phyloP scores from a whole-genome alignment of 1,140 invertebrate species.

The Drosophila elegans region DNA sequence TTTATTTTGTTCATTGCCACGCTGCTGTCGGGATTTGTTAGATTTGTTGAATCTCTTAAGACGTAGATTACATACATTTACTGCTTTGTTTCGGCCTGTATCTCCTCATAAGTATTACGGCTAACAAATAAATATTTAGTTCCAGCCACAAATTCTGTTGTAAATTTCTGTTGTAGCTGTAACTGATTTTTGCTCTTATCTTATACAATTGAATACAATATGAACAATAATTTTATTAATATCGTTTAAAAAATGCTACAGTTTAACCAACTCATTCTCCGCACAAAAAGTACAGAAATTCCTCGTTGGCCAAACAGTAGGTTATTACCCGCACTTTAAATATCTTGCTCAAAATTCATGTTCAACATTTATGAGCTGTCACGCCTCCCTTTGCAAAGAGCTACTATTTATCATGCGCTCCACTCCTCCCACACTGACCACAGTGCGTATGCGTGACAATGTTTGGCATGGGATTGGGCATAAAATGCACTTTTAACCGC shows the following conservation, averaged over 20 bases:
- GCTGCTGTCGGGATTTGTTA: not conserved
- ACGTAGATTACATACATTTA: not conserved
- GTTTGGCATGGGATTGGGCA: slow-evolving; percentile 15
- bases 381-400: slow-evolving; percentile 22
- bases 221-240: no score
- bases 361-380: slow-evolving; percentile 55
- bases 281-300: not conserved
- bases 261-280: not conserved
- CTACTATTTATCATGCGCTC: slow-evolving; percentile 8
- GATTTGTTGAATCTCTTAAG: not conserved
- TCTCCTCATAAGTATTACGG: no score
- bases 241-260: no score
- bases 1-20: slow-evolving; percentile 7
- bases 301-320: not conserved
- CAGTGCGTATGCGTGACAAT: slow-evolving; percentile 35
- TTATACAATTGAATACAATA: no score
- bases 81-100: no score
- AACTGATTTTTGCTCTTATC: no score
- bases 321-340: slow-evolving; percentile 13
- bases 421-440: not conserved
- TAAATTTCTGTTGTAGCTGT: no score
- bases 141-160: no score
- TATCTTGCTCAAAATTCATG: slow-evolving; percentile 20
- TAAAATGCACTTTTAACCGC: slow-evolving; percentile 64
- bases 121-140: no score